Percentiles rank a stretch among this genome's conserved stretches.
phyloP scores from a whole-genome alignment of 2,113 vertebrate species.

The Salminus brasiliensis region DNA sequence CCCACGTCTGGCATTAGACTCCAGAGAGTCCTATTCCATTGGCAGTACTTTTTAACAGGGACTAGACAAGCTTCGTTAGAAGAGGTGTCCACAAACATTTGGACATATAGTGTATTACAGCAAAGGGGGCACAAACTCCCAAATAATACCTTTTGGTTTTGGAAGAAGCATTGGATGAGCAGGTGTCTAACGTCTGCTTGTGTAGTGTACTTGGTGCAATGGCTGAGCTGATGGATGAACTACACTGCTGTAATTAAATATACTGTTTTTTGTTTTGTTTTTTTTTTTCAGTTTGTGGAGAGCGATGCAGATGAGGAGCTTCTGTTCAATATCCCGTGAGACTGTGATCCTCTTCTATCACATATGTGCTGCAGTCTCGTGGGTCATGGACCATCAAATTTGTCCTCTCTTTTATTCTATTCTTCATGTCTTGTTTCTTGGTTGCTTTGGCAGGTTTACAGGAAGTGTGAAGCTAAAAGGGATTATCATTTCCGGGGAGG shows the following conservation, averaged over 20 bases:
- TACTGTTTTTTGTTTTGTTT: neutral
- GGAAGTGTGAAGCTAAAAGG: constrained; percentile 94
- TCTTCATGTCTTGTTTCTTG: neutral
- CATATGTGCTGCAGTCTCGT: constrained; percentile 13
- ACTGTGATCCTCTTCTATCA: neutral
- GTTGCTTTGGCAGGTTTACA: constrained; percentile 85
- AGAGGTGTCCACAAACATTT: too few species aligned
- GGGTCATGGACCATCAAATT: neutral
- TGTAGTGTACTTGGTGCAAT: neutral
- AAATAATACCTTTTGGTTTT: too few species aligned
- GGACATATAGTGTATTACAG: too few species aligned
- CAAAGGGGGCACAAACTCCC: neutral
- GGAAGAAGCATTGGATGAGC: too few species aligned
- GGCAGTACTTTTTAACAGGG: too few species aligned
- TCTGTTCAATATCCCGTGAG: constrained; percentile 98
- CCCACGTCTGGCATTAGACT: too few species aligned
- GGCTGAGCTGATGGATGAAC: neutral
- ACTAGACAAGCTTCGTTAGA: too few species aligned
- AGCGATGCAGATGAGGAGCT: constrained; percentile 95
- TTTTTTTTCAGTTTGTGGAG: constrained; percentile 85
- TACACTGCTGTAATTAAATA: neutral
- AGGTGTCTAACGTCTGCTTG: too few species aligned
- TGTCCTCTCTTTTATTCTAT: neutral
- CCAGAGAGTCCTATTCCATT: too few species aligned
- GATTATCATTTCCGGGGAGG: constrained; percentile 89